Evolutionary conservation across 2,113 vertebrate genomes (phyloP).

Genomic region (Hiodon alosoides): DNA sequence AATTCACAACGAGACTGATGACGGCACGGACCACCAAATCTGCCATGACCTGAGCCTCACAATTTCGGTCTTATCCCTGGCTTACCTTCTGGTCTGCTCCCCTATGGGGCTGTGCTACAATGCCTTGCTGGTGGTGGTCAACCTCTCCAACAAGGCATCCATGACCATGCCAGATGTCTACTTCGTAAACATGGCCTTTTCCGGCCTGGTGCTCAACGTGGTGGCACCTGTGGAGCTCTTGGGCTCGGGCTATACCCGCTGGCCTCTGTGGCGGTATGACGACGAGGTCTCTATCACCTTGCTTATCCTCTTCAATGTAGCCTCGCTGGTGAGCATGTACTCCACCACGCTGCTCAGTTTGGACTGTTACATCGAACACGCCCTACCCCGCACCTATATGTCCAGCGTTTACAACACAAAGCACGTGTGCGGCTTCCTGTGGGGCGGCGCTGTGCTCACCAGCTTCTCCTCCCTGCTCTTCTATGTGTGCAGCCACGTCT

Average conservation of each 20-base stretch:
- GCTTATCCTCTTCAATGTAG: constrained; percentile 90
- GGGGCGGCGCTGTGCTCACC: constrained; percentile 92
- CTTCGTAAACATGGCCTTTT: constrained; percentile 93
- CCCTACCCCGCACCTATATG: constrained; percentile 91
- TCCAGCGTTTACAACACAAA: constrained; percentile 94
- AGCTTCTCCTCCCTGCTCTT: constrained; percentile 94
- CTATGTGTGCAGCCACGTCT: constrained; percentile 90
- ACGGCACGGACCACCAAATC: constrained; percentile 65
- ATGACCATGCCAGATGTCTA: constrained; percentile 99
- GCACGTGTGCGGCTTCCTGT: constrained; percentile 92
- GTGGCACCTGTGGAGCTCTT: constrained; percentile 82
- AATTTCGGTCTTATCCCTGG: constrained; percentile 77
- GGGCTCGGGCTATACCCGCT: constrained; percentile 74
- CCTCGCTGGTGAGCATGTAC: constrained; percentile 87
- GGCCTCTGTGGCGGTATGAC: constrained; percentile 81
- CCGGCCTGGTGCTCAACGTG: constrained; percentile 81
- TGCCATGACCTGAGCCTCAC: constrained; percentile 83
- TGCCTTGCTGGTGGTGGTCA: constrained; percentile 80
- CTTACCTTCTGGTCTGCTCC: constrained; percentile 89
- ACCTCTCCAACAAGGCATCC: constrained; percentile 83
- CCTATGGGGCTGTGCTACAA: constrained; percentile 90
- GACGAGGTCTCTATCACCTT: constrained; percentile 85
- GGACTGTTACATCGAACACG: constrained; percentile 93
- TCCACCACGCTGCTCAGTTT: constrained; percentile 89
- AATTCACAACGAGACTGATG: constrained; percentile 61